These are phyloP conservation scores for Brachionichthys hirsutus DNA, from an alignment of 2,113 vertebrate species.

Conservation along the genomic window DNA sequence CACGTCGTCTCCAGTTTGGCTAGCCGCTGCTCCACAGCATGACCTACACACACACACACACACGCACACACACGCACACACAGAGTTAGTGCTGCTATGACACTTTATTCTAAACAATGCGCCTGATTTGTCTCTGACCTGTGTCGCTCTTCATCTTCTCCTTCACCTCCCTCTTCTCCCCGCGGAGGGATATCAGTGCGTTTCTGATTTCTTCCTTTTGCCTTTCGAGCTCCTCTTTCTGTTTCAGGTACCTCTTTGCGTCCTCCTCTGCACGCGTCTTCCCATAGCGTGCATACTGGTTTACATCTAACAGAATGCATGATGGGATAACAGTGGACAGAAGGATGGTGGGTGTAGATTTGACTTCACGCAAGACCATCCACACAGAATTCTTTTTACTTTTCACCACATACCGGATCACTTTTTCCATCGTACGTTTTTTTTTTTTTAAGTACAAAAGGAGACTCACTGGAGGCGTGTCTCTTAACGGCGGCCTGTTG, in stretches of 20 bases:
- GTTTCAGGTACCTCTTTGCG: constrained; percentile 83
- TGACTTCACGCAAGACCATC: no score
- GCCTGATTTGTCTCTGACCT: constrained; percentile 71
- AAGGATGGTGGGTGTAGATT: not conserved
- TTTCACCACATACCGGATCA: no score
- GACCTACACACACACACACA: constrained; percentile 68
- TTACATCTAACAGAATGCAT: constrained; percentile 78
- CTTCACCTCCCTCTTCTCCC: constrained; percentile 85
- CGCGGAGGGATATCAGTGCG: constrained; percentile 80
- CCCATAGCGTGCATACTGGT: constrained; percentile 90
- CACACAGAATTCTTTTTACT: no score
- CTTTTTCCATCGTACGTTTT: no score
- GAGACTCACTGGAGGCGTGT: constrained; percentile 88
- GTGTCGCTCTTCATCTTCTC: constrained; percentile 81
- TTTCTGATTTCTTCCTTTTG: constrained; percentile 86
- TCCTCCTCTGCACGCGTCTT: constrained; percentile 97
- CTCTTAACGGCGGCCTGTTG: constrained; percentile 87
- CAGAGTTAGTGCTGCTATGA: not conserved
- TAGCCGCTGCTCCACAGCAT: constrained; percentile 81
- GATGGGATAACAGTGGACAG: not conserved
- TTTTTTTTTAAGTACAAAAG: not conserved
- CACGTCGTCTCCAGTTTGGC: constrained; percentile 84
- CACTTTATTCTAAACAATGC: constrained; percentile 1
- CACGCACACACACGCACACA: constrained; percentile 27
- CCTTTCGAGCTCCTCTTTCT: constrained; percentile 92